phyloP scores from a whole-genome alignment of 2,888 invertebrate genomes.

The Platycheirus rosarum region DNA sequence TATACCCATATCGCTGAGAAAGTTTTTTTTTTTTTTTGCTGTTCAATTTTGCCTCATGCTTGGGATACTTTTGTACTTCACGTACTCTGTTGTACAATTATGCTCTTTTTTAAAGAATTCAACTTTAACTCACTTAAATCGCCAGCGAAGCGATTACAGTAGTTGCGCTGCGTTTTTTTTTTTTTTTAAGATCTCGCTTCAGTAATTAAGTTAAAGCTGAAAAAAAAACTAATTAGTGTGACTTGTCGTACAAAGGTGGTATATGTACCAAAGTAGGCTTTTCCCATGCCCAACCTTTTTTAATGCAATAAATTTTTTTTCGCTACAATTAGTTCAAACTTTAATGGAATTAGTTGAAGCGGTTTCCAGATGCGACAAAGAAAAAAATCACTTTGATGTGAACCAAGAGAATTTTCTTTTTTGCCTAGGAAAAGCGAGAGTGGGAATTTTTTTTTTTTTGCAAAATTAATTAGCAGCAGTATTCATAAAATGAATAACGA shows the following conservation, averaged over 20 bases:
- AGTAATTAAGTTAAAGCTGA: conserved; percentile 49
- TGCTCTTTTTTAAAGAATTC: conserved; percentile 49
- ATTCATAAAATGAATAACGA: conserved; percentile 60
- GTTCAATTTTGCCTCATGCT: too few species aligned
- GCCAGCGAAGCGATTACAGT: conserved; percentile 60
- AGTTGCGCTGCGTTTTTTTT: conserved; percentile 37
- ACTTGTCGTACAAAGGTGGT: conserved; percentile 33
- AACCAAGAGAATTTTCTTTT: conserved; percentile 52
- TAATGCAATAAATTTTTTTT: conserved; percentile 37
- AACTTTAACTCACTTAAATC: conserved; percentile 64
- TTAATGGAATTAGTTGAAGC: conserved; percentile 63
- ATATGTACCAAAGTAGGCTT: conserved; percentile 9
- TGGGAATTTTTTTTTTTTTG: conserved; percentile 5
- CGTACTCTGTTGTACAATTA: conserved; percentile 33
- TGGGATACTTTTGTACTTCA: conserved; percentile 24
- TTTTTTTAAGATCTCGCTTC: conserved; percentile 68
- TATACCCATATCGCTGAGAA: conserved; percentile 28
- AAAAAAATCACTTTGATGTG: conserved; percentile 61
- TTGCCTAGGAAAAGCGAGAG: conserved; percentile 9
- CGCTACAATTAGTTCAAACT: conserved; percentile 62
- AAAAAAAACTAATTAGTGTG: conserved; percentile 52
- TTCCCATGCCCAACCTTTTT: conserved; percentile 39
- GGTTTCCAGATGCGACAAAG: conserved; percentile 14
- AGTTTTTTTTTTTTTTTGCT: conserved; percentile 35
- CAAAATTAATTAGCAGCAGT: conserved; percentile 66